A percentile compares a stretch with the other conserved stretches of the same genome.
phyloP scores from a whole-genome alignment of 2,888 invertebrate genomes.

The Diabrotica balteata region DNA sequence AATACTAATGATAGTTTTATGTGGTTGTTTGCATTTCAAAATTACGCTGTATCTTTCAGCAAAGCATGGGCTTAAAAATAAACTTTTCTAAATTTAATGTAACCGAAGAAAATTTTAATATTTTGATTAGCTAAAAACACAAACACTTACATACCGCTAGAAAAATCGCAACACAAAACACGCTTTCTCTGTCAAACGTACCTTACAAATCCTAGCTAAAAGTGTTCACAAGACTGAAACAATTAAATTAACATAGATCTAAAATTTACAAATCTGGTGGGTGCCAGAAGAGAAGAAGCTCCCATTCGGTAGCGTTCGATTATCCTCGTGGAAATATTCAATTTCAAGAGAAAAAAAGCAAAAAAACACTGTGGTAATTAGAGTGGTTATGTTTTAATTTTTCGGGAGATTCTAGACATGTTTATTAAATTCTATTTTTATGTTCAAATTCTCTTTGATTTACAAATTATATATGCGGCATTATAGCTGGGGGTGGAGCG shows the following conservation, averaged over 20 bases:
- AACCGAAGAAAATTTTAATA: conserved; percentile 12
- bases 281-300: conserved; percentile 50
- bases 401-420: conserved; percentile 6
- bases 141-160: conserved; percentile 7
- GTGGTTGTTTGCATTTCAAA: not conserved
- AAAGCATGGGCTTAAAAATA: conserved; percentile 11
- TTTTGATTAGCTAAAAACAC: conserved; percentile 10
- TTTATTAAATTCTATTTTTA: conserved; percentile 31
- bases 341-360: conserved; percentile 46
- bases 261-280: conserved; percentile 53
- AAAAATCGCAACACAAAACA: conserved; percentile 11
- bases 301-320: conserved; percentile 53
- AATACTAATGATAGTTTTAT: conserved; percentile 6
- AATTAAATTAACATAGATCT: conserved; percentile 53
- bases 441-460: conserved; percentile 18
- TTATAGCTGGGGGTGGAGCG: conserved; percentile 42
- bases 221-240: conserved; percentile 51
- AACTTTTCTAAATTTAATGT: conserved; percentile 15
- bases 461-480: conserved; percentile 30
- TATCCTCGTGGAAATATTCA: conserved; percentile 48
- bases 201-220: conserved; percentile 42
- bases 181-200: conserved; percentile 31
- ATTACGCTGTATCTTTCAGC: conserved; percentile 15
- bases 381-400: conserved; percentile 6
- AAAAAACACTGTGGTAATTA: conserved; percentile 31